Evolutionary conservation across 2,888 invertebrate genomes (phyloP), one percentile per base, ranked within the genome.

Genomic region (Byasa hedistus): DNA sequence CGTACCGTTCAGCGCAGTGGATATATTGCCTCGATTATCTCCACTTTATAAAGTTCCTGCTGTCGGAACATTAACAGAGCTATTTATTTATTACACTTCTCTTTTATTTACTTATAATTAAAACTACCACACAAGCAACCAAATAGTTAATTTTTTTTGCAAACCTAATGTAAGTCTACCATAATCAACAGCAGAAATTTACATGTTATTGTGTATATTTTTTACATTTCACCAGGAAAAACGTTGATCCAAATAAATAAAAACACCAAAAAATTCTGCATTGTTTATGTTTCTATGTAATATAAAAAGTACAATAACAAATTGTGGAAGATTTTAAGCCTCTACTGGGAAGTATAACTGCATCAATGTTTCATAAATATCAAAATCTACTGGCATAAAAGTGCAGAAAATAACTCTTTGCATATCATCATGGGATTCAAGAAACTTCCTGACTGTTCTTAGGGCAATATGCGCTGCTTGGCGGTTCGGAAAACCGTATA

Each of bases 401-500:
- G 96, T 87, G 77, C 97, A 97, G 80, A 98, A 97, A 64, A 98
- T 95, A 0, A 97, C 89, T 71, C 95, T 91, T 63, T 96, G 95
- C 69, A 97, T 83, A 21, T 87, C 80, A 65, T 68, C 61, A 66
- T 87, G 83, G 0, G 80, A 75, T 77, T 93, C 92, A 48, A 97
- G 87, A 79, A 94, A 95, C 65, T 93, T 91, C 71, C 96, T 90
- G 0, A 96, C 94, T 1, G 94, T 93, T 27, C 86, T 82, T 10
- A 96, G 80, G 3, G 96, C 97, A 5, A 97, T 94, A 74, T 95
- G 93, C 0, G 96, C 95, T 0, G 98, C 98, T 48, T 94, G 85
- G 68, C 94, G 93, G 79, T 95, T 95, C 0, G 97, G 97, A 83
- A 97, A 98, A 0, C 96, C 96, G 81, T 96, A 98, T 69, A 98